A percentile compares a stretch with the other conserved stretches of the same genome.
phyloP scores from a whole-genome alignment of 2,888 invertebrate genomes.

The Parasteatoda lunata region DNA sequence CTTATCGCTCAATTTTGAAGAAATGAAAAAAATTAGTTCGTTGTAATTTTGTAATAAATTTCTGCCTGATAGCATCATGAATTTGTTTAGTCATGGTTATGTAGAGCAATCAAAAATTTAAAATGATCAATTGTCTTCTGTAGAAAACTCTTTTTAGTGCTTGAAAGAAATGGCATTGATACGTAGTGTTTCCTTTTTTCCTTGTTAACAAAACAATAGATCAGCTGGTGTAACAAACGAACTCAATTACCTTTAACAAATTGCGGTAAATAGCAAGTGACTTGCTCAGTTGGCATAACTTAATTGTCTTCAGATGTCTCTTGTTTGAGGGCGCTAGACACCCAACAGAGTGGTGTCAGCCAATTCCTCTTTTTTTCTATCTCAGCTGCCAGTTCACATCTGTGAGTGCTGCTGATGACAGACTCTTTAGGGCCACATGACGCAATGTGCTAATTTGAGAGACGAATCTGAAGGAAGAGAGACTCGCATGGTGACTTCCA shows the following conservation, averaged over 20 bases:
- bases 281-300: neutral
- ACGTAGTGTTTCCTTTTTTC: no score
- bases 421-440: constrained; percentile 46
- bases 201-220: neutral
- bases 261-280: neutral
- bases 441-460: constrained; percentile 45
- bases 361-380: constrained; percentile 3
- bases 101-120: no score
- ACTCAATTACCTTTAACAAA: constrained; percentile 14
- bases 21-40: no score
- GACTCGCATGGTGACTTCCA: constrained; percentile 13
- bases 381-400: neutral
- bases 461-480: constrained; percentile 3
- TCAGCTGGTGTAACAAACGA: neutral
- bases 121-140: no score
- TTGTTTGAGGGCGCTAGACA: constrained; percentile 3
- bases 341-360: constrained; percentile 24
- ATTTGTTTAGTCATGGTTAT: no score
- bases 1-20: no score
- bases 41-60: no score
- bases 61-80: no score
- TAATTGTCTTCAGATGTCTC: constrained; percentile 45
- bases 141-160: no score
- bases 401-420: constrained; percentile 33
- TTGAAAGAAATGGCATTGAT: no score